Evolutionary conservation across 2,888 invertebrate genomes (phyloP), one percentile per base, ranked within the genome.

Genomic region (Metopia argyrocephala): DNA sequence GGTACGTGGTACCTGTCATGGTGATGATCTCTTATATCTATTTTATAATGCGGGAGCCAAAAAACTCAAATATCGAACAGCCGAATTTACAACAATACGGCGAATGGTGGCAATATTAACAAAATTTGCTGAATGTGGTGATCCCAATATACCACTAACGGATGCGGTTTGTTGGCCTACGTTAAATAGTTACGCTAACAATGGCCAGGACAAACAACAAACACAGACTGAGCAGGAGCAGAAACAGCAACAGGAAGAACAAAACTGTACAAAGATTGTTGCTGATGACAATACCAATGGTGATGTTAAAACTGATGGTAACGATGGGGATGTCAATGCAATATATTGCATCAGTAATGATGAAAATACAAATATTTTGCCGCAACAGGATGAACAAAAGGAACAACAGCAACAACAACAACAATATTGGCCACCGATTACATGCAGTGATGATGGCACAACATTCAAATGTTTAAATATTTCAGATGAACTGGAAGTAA

Each of bases 1-100:
- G 82, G 85, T 89, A 45, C 87, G 89, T 31, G 90, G 90, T 74
- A 89, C 89, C 66, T 90, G 90, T 74, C 91, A 91, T 79, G 91
- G 86, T 2, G 91, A 91, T 85, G 91, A 91, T 84, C 85, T 91
- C 31, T 88, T 89, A 28, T 91, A 91, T 78, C 81, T 91, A 46
- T 91, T 91, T 69, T 89, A 89, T 78, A 90, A 89, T 85, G 88
- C 86, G 38, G 87, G 87, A 21, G 88, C 89, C 52, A 87, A 88
- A 68, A 88, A 88, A 70, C 85, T 89, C 4, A 86, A 87, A 74
- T 85, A 84, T 7, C 86, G 87, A 54, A 87, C 87, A 21, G 86
- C 87, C 57, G 90, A 91, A 79, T 90, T 88, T 62, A 87, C 86
- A 84, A 90, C 89, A 54, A 90, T 91, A 74, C 86, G 87, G 7